Evolutionary conservation across 2,888 invertebrate genomes (phyloP).

Genomic region (Diaprepes abbreviatus): DNA sequence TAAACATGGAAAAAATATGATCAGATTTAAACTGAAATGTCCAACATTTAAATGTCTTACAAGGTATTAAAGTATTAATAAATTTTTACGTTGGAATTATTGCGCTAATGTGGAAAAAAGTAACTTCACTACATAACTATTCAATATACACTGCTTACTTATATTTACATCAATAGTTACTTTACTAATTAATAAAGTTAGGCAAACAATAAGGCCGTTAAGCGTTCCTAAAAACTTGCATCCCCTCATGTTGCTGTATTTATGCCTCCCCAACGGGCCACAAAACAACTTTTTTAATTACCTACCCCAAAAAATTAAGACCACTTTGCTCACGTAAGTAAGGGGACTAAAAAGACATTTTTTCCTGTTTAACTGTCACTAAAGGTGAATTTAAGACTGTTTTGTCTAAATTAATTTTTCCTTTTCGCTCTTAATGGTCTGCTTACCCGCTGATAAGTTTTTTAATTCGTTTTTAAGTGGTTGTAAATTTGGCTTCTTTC

Average conservation of each 20-base stretch:
- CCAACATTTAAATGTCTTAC: no score
- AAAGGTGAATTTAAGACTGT: slow-evolving; percentile 30
- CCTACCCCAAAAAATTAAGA: slow-evolving; percentile 33
- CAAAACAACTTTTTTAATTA: slow-evolving; percentile 47
- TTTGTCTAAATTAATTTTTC: slow-evolving; percentile 32
- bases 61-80: no score
- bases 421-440: slow-evolving; percentile 3
- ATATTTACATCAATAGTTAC: no score
- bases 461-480: slow-evolving; percentile 29
- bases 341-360: slow-evolving; percentile 25
- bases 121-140: no score
- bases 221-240: no score
- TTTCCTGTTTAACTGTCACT: slow-evolving; percentile 30
- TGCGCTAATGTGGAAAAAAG: no score
- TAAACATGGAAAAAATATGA: no score
- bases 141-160: no score
- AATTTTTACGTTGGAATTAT: no score
- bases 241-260: not conserved
- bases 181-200: no score
- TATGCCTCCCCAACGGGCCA: slow-evolving; percentile 33
- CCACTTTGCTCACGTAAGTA: slow-evolving; percentile 12
- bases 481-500: slow-evolving; percentile 10
- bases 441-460: slow-evolving; percentile 30
- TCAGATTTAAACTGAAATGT: no score
- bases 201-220: no score